A percentile compares a stretch with the other conserved stretches of the same genome.
phyloP scores from a whole-genome alignment of 2,113 vertebrate species.

The Rattus norvegicus region DNA sequence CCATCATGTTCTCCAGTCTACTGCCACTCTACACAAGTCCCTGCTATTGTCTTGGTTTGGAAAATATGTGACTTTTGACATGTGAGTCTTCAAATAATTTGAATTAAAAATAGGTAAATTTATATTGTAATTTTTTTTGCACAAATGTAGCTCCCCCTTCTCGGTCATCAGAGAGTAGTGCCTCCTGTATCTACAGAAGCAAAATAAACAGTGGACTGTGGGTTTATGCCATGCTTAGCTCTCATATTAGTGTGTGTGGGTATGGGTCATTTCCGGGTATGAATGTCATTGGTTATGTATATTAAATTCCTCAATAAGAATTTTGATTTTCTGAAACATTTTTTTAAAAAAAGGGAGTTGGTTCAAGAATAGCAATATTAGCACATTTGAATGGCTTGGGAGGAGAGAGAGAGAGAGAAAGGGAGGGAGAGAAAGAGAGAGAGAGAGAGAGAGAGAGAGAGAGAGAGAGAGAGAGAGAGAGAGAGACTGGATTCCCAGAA shows the following conservation, averaged over 20 bases:
- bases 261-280: neutral
- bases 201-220: slow-evolving; percentile 32
- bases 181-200: neutral
- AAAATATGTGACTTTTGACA: slow-evolving; percentile 40
- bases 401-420: neutral
- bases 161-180: neutral
- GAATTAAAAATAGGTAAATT: slow-evolving; percentile 65
- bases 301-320: neutral
- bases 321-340: neutral
- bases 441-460: too few species aligned
- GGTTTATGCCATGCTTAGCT: neutral
- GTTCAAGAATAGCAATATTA: neutral
- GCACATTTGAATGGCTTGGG: neutral
- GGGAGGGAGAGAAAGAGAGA: neutral
- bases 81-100: slow-evolving; percentile 70
- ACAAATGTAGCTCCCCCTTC: neutral
- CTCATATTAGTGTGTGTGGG: neutral
- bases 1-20: slow-evolving; percentile 77
- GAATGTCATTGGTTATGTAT: neutral
- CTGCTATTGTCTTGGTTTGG: slow-evolving; percentile 32
- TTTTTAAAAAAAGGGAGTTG: neutral
- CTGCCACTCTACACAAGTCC: slow-evolving; percentile 59
- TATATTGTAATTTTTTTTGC: neutral
- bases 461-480: too few species aligned
- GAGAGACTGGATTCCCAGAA: neutral